These are phyloP conservation scores for Eulemur macaco DNA, from an alignment of 2,113 vertebrate species.

Conservation along the genomic window DNA sequence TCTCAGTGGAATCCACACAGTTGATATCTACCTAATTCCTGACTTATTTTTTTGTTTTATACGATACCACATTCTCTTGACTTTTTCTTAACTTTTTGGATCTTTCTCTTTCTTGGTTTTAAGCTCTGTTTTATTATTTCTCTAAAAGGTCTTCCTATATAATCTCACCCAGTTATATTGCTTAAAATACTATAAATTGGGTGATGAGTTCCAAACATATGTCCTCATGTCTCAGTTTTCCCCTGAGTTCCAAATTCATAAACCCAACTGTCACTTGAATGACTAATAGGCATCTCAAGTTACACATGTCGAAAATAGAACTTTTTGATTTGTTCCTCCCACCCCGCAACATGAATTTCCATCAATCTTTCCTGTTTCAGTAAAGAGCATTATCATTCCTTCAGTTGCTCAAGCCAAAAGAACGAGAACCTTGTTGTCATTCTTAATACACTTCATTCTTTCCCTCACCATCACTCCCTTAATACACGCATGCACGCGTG, in stretches of 20 bases:
- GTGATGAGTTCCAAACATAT: slow-evolving; percentile 29
- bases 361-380: neutral
- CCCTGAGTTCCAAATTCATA: slow-evolving; percentile 23
- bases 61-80: neutral
- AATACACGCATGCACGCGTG: neutral
- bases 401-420: neutral
- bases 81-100: neutral
- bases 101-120: neutral
- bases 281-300: slow-evolving; percentile 19
- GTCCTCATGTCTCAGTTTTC: neutral
- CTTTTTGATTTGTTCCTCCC: slow-evolving; percentile 30
- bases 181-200: slow-evolving; percentile 1
- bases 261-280: slow-evolving; percentile 19
- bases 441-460: neutral
- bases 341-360: neutral
- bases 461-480: neutral
- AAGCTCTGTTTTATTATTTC: neutral
- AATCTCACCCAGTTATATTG: neutral
- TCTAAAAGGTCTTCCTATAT: slow-evolving; percentile 11
- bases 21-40: neutral
- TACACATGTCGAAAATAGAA: slow-evolving; percentile 24
- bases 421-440: neutral
- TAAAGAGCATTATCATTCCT: neutral
- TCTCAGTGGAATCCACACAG: neutral
- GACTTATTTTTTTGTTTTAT: neutral